Evolutionary conservation across 2,113 vertebrate genomes (phyloP), one percentile per base, ranked within the genome.

Genomic region (Ranitomeya variabilis): DNA sequence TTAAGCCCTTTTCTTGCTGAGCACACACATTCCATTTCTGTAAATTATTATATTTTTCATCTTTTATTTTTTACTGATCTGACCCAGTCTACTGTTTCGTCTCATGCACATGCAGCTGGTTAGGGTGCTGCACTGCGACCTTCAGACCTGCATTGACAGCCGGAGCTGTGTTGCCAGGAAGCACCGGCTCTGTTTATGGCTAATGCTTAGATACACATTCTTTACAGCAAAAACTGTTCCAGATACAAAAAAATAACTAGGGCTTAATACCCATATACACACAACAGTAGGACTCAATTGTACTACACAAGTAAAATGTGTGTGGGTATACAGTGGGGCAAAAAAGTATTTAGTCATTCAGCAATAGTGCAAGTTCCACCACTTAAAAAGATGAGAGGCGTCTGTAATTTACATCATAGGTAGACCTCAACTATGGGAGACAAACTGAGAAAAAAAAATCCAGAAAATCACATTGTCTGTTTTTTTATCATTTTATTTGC

Each of bases 61-160:
- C 59, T 80, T 69, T 23, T 62, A 79, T 79, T 37, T 78, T 54
- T 71, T 71, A 19, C 45, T 87, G 57, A 52, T 26, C 9, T 52
- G 26, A 37, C 45, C 73, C 31, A 23, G 64, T 55, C 16, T 19
- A 71, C 11, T 0, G 19, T 81, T 80, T 80, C 77, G 52, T 67
- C 37, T 79, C 9, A 13, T 77, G 78, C 52, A 16, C 14, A 80
- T 66, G 15, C 86, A 71, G 77, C 86, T 71, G 77, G 67, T 69
- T 71, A 55, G 21, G 45, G 60, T n/a, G 54, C 86, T 87, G 77
- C 23, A 26, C 23, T 80, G 26, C 80, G 62, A 87, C 86, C 86
- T 69, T 8, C 7, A 31, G 64, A 69, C 37, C 64, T 71, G 15
- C 9, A 57, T 52, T 69, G 62, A 54, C 18, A 79, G 74, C 10